Evolutionary conservation across 2,888 invertebrate genomes (phyloP).

Genomic region (Chrysolina oricalcia): DNA sequence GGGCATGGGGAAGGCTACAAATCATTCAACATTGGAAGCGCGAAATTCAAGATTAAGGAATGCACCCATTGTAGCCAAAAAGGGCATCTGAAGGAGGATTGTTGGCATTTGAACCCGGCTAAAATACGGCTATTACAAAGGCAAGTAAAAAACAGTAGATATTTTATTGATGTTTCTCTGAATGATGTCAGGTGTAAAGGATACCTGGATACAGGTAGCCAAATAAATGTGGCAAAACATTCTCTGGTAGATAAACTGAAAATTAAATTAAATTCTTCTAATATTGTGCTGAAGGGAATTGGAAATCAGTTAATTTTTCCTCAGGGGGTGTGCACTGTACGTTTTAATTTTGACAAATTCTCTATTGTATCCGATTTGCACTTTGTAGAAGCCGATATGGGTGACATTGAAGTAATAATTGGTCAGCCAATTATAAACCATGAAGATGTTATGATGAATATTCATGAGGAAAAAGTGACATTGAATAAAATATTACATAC

Average conservation of each 20-base stretch:
- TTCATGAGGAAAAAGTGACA: not conserved
- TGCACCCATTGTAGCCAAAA: constrained; percentile 19
- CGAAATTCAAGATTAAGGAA: no score
- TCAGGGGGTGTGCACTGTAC: not conserved
- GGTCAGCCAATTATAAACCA: not conserved
- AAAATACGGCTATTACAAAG: not conserved
- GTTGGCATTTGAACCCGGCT: constrained; percentile 6
- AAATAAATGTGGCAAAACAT: no score
- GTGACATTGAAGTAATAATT: not conserved
- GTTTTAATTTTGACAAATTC: not conserved
- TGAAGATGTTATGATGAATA: not conserved
- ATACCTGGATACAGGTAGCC: constrained; percentile 24
- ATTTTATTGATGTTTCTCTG: not conserved
- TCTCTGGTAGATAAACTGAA: no score
- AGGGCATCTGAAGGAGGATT: constrained; percentile 14
- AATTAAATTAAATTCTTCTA: no score
- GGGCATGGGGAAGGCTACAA: no score
- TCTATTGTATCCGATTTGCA: not conserved
- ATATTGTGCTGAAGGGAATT: not conserved
- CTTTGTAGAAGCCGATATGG: not conserved
- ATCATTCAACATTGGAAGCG: no score
- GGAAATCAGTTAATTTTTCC: not conserved
- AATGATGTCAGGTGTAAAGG: not conserved
- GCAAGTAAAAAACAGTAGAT: not conserved
- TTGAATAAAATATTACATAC: not conserved